Evolutionary conservation across 2,797 vertebrate genomes (phyloP).

Genomic region (Rhinoraja longicauda): DNA sequence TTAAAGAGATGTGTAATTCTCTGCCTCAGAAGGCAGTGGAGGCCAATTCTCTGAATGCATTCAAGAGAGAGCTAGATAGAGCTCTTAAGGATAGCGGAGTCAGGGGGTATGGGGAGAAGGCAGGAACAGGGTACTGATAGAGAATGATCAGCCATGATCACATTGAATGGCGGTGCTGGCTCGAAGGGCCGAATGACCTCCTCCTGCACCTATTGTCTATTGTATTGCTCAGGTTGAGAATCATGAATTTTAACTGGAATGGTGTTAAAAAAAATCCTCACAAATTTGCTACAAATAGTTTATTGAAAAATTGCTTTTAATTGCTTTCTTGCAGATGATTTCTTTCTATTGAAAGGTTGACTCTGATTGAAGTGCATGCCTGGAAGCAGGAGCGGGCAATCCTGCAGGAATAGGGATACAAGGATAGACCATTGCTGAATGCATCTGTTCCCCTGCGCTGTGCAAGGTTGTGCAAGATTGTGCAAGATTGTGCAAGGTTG

Average conservation of each 20-base stretch:
- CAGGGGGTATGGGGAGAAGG: too few species aligned
- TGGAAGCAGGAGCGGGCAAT: neutral
- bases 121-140: too few species aligned
- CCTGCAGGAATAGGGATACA: neutral
- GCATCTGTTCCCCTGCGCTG: neutral
- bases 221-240: neutral
- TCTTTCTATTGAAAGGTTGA: neutral
- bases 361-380: neutral
- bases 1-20: too few species aligned
- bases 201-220: too few species aligned
- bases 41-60: too few species aligned
- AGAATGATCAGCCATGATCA: too few species aligned
- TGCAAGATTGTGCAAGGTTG: neutral
- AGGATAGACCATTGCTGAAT: neutral
- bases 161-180: too few species aligned
- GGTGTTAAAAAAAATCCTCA: neutral
- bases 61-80: too few species aligned
- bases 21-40: too few species aligned
- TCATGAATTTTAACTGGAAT: neutral
- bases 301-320: neutral
- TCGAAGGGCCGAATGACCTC: too few species aligned
- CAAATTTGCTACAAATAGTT: neutral
- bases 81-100: too few species aligned
- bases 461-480: neutral
- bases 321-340: neutral